Percentiles rank a stretch among this genome's conserved stretches.
phyloP scores from a whole-genome alignment of 2,888 invertebrate genomes.

The Drosophila merina region DNA sequence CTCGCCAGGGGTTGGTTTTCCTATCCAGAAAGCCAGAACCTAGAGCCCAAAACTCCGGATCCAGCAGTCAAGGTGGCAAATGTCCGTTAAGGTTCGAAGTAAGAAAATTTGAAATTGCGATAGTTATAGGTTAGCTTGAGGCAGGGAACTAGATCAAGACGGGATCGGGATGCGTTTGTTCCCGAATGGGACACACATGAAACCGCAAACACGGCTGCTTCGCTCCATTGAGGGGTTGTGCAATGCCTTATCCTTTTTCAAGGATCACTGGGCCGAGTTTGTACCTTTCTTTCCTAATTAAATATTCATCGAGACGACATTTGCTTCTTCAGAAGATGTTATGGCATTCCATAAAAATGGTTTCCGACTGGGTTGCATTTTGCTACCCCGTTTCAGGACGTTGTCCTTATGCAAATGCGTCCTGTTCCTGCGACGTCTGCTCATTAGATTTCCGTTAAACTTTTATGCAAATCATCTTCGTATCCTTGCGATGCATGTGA shows the following conservation, averaged over 20 bases:
- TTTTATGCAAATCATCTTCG: conserved; percentile 71
- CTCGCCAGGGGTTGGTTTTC: conserved; percentile 60
- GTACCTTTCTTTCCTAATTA: conserved; percentile 71
- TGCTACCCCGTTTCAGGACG: conserved; percentile 38
- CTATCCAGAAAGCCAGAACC: conserved; percentile 28
- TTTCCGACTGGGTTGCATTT: conserved; percentile 49
- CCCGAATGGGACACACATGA: conserved; percentile 36
- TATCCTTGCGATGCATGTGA: conserved; percentile 36
- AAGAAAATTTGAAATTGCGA: conserved; percentile 56
- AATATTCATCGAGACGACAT: conserved; percentile 82
- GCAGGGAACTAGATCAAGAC: conserved; percentile 70
- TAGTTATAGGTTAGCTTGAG: conserved; percentile 50
- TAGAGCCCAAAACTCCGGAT: conserved; percentile 2
- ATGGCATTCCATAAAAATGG: conserved; percentile 50
- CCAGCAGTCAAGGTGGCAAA: conserved; percentile 64
- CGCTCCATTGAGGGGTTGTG: conserved; percentile 62
- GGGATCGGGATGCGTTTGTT: conserved; percentile 28
- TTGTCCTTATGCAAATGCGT: conserved; percentile 41
- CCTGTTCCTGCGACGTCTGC: conserved; percentile 35
- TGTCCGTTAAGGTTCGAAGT: conserved; percentile 58
- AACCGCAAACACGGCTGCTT: conserved; percentile 70
- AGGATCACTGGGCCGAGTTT: conserved; percentile 52
- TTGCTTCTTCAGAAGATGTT: conserved; percentile 56
- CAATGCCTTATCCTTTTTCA: conserved; percentile 54
- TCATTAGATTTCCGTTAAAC: conserved; percentile 78